These are phyloP conservation scores for Caenorhabditis becei DNA, from an alignment of 2,888 invertebrate species.

Conservation along the genomic window DNA sequence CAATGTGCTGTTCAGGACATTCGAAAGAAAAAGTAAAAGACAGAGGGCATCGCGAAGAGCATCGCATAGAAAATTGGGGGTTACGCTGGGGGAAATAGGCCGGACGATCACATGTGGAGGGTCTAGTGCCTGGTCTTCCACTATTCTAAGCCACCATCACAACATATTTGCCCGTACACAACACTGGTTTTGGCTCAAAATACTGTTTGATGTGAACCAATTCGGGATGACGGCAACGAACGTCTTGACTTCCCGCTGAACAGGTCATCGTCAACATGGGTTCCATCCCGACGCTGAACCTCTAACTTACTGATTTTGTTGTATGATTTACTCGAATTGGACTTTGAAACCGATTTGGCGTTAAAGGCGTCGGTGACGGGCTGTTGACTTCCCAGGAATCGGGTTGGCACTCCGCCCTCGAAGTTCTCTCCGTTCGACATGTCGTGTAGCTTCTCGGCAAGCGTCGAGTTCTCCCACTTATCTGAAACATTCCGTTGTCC, in stretches of 20 bases:
- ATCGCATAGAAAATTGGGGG: not conserved
- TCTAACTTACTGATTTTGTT: slow-evolving; percentile 38
- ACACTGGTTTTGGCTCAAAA: slow-evolving; percentile 46
- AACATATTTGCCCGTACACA: slow-evolving; percentile 51
- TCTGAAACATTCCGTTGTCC: slow-evolving; percentile 37
- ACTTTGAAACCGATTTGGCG: slow-evolving; percentile 23
- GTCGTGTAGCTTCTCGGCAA: slow-evolving; percentile 23
- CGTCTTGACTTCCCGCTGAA: slow-evolving; percentile 63
- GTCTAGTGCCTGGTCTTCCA: not conserved
- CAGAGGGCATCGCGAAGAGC: not conserved
- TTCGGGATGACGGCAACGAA: slow-evolving; percentile 57
- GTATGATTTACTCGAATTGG: slow-evolving; percentile 19
- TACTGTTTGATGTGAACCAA: slow-evolving; percentile 59
- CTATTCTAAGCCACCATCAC: slow-evolving; percentile 54
- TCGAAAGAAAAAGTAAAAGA: not conserved
- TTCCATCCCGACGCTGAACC: not conserved
- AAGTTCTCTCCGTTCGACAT: slow-evolving; percentile 28
- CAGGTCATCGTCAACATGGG: slow-evolving; percentile 14
- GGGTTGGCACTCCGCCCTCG: slow-evolving; percentile 42
- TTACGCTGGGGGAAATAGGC: not conserved
- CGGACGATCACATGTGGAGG: slow-evolving; percentile 35
- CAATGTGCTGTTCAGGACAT: not conserved
- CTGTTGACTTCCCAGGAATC: slow-evolving; percentile 41
- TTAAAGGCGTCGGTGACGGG: slow-evolving; percentile 16
- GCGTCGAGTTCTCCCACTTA: slow-evolving; percentile 50